Conservation (phyloP, 2,113 vertebrate genomes). For the Machaerirhynchus nigripectus region DNA sequence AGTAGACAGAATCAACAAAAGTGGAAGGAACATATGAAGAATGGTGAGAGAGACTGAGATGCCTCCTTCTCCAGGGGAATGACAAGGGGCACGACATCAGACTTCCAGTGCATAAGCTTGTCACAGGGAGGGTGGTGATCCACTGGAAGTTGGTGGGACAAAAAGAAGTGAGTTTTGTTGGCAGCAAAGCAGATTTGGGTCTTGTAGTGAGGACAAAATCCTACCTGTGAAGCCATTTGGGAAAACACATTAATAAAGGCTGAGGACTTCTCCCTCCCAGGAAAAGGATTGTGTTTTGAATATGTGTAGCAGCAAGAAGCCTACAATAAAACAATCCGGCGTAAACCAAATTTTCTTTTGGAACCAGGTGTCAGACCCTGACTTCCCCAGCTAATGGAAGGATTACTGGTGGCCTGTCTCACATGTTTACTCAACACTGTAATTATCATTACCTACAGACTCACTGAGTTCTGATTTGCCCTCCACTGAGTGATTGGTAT, state of each 20-base stretch:
- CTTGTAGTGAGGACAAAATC: neutral
- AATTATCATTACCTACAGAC: constrained; percentile 19
- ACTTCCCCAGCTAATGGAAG: neutral
- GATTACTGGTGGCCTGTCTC: neutral
- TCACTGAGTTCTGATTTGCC: constrained; percentile 11
- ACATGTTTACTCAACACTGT: neutral
- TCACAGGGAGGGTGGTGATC: neutral
- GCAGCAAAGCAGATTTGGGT: neutral
- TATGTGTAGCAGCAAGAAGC: neutral
- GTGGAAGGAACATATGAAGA: neutral
- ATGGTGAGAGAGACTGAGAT: neutral
- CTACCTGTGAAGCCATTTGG: neutral
- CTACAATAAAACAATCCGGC: neutral
- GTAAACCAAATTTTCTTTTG: neutral
- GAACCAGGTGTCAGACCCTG: neutral
- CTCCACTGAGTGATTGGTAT: neutral
- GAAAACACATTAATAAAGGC: neutral
- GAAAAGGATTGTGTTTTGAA: neutral
- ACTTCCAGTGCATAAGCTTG: neutral
- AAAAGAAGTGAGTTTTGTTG: neutral
- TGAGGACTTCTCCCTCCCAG: neutral
- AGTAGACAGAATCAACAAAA: neutral
- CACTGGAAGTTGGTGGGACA: neutral
- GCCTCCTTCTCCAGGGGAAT: neutral
- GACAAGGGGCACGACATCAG: rapidly evolving